Evolutionary conservation across 2,113 vertebrate species (phyloP).

Genomic region (Atrichornis clamosus): DNA sequence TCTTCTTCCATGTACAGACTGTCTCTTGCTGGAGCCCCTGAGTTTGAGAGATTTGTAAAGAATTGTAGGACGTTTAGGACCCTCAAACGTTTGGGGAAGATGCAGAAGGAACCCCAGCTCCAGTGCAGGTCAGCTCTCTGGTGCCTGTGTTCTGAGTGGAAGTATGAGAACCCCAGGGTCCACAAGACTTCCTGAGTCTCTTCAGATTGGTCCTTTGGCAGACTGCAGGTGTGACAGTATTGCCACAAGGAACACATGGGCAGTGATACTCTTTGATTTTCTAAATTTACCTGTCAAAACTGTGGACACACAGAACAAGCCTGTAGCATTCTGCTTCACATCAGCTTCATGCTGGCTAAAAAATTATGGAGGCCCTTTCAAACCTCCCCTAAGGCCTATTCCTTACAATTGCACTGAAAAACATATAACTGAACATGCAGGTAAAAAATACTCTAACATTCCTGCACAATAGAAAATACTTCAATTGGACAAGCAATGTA

Average conservation of each 20-base stretch:
- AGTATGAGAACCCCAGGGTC: neutral
- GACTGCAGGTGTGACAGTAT: neutral
- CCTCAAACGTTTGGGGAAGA: neutral
- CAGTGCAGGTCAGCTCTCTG: rapidly evolving
- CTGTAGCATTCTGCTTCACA: neutral
- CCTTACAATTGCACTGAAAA: neutral
- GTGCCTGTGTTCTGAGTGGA: neutral
- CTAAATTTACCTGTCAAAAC: neutral
- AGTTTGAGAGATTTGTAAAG: neutral
- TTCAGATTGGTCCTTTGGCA: neutral
- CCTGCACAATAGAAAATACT: neutral
- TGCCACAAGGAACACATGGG: neutral
- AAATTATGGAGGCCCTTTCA: neutral
- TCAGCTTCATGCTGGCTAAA: neutral
- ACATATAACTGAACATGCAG: neutral
- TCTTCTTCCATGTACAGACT: neutral
- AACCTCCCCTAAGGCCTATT: neutral
- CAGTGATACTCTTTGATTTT: neutral
- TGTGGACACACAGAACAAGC: neutral
- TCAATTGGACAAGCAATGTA: neutral
- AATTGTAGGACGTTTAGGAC: neutral
- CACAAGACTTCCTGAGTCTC: neutral
- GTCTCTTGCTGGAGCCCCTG: neutral
- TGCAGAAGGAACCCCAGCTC: neutral
- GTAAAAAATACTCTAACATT: neutral